These are phyloP conservation scores for Caenorhabditis angaria DNA, from an alignment of 2,888 invertebrate genomes.

Conservation along the genomic window DNA sequence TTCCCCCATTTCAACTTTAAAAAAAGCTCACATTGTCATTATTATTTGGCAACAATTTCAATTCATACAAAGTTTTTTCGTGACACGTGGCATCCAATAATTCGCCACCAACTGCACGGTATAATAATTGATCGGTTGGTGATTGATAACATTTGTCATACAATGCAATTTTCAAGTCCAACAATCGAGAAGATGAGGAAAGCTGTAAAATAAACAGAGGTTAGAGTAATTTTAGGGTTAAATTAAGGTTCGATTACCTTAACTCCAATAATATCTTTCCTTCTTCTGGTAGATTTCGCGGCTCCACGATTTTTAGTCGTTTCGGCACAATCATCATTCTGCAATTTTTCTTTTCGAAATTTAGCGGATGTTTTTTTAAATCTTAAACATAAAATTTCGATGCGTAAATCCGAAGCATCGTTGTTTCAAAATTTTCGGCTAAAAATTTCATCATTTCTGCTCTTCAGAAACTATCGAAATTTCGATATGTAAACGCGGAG, in stretches of 20 bases:
- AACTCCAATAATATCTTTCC: slow-evolving; percentile 27
- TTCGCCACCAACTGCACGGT: slow-evolving; percentile 34
- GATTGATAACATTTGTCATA: slow-evolving; percentile 50
- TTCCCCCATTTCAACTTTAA: background rate
- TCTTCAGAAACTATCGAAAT: too few species aligned
- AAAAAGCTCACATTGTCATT: slow-evolving; percentile 43
- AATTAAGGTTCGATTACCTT: slow-evolving; percentile 3
- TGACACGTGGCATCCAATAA: slow-evolving; percentile 38
- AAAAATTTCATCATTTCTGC: too few species aligned
- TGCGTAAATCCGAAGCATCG: too few species aligned
- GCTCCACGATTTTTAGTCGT: slow-evolving; percentile 16
- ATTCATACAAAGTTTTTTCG: slow-evolving; percentile 57
- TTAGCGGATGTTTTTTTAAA: too few species aligned
- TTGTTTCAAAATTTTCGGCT: too few species aligned
- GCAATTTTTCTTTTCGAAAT: background rate
- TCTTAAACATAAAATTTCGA: too few species aligned
- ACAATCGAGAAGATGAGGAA: slow-evolving; percentile 53
- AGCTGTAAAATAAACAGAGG: slow-evolving; percentile 40
- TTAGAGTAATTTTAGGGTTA: background rate
- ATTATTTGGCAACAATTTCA: slow-evolving; percentile 60
- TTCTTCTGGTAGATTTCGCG: slow-evolving; percentile 26
- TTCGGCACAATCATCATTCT: slow-evolving; percentile 10
- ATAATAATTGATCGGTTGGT: slow-evolving; percentile 53
- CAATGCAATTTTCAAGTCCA: slow-evolving; percentile 62
- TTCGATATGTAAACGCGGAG: too few species aligned